Evolutionary conservation across 2,888 invertebrate genomes (phyloP).

Genomic region (Tetragonisca angustula): DNA sequence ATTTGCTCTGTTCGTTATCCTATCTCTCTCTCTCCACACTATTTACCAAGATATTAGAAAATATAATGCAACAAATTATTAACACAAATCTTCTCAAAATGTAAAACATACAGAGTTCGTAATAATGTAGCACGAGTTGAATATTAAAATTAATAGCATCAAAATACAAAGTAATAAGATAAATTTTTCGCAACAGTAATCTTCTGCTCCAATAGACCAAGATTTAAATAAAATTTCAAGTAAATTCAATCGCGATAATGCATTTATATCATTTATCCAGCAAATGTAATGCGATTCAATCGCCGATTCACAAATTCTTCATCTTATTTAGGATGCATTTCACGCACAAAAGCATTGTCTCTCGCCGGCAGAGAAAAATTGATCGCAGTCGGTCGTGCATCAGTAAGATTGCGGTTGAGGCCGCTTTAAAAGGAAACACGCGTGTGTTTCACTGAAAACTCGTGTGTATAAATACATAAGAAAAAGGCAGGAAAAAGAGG

Average conservation of each 20-base stretch:
- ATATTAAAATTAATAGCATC: neutral
- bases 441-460: constrained; percentile 6
- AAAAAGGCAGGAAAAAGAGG: constrained; percentile 52
- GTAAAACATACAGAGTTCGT: neutral
- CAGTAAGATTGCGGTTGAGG: constrained; percentile 16
- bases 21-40: constrained; percentile 11
- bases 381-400: constrained; percentile 7
- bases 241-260: neutral
- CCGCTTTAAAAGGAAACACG: constrained; percentile 32
- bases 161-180: neutral
- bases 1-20: constrained; percentile 46
- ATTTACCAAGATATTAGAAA: constrained; percentile 49
- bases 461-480: constrained; percentile 56
- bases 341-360: neutral
- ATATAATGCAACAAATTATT: constrained; percentile 41
- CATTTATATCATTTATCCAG: neutral
- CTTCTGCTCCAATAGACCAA: too few relatives aligned
- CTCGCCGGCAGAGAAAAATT: constrained; percentile 14
- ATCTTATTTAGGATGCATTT: constrained; percentile 3
- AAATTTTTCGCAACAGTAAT: too few relatives aligned
- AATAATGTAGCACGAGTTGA: neutral
- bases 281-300: neutral
- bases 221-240: neutral
- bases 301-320: neutral
- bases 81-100: constrained; percentile 2